Evolutionary conservation across 2,797 vertebrate genomes (phyloP).

Genomic region (Pseudopleuronectes americanus): DNA sequence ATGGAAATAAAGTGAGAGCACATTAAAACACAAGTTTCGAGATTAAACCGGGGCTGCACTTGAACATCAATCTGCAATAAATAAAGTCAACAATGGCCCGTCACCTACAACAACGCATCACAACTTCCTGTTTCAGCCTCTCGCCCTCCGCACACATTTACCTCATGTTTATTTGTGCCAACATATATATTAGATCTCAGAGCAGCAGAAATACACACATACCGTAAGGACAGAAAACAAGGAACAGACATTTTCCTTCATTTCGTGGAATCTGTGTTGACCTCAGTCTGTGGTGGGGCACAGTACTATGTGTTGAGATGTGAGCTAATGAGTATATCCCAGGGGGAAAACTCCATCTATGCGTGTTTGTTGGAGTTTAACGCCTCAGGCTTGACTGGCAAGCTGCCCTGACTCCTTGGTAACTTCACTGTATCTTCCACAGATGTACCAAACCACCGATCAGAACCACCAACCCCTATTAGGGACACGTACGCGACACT

Average conservation of each 20-base stretch:
- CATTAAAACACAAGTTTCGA: slow-evolving; percentile 15
- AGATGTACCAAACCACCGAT: slow-evolving; percentile 84
- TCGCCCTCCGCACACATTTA: slow-evolving; percentile 49
- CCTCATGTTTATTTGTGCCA: slow-evolving; percentile 56
- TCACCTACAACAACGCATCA: slow-evolving; percentile 36
- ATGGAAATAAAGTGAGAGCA: slow-evolving; percentile 34
- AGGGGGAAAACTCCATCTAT: slow-evolving; percentile 65
- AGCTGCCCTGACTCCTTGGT: slow-evolving; percentile 81
- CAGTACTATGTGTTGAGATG: slow-evolving; percentile 78
- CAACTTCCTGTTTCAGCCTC: slow-evolving; percentile 46
- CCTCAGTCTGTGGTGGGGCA: slow-evolving; percentile 76
- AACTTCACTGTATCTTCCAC: slow-evolving; percentile 86
- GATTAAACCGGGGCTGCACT: slow-evolving; percentile 28
- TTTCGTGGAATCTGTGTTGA: slow-evolving; percentile 72
- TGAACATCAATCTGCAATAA: slow-evolving; percentile 48
- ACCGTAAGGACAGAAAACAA: slow-evolving; percentile 70
- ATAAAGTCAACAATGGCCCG: slow-evolving; percentile 45
- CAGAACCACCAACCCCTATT: slow-evolving; percentile 70
- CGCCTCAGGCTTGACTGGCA: slow-evolving; percentile 75
- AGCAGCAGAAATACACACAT: slow-evolving; percentile 73
- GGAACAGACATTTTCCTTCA: slow-evolving; percentile 73
- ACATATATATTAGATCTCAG: slow-evolving; percentile 62
- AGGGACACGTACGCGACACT: slow-evolving; percentile 73
- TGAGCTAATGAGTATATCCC: slow-evolving; percentile 76
- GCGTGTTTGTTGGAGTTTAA: slow-evolving; percentile 66